Base-by-base conservation (phyloP, 2,113 vertebrate genomes). In the Brienomyrus longianalis region DNA sequence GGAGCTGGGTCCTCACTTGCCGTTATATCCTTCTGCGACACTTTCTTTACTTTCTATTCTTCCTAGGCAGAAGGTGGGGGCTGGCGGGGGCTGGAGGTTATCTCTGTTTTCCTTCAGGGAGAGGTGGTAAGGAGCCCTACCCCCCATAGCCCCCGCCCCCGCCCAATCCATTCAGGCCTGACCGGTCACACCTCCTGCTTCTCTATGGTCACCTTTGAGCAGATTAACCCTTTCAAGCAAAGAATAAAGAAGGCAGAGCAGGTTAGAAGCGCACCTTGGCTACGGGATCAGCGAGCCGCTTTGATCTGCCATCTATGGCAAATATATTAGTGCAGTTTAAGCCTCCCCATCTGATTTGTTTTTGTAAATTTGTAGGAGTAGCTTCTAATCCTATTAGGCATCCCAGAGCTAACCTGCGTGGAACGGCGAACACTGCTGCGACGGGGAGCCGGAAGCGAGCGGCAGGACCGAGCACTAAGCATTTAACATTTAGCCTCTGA, bases 311-410 rank as follows among this genome's bases (percentile, higher is more conserved):
- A 95, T 93, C 96, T 97, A 96, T 96, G 96, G 96, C 96, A 96
- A 97, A 97, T 97, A 96, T 96, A 97, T 96, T 96, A 97, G 97
- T 96, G 96, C 96, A 97, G 96, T 97, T 96, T 97, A 97, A 97
- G 96, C 96, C 96, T 96, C 96, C 96, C 96, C 97, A 97, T 97
- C 96, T 97, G 97, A 97, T 96, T 97, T 96, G 96, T 97, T 97
- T 97, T 97, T 97, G 96, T 96, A 97, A 97, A 97, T 97, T 97
- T 97, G 96, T 96, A 97, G 96, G 97, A 97, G 96, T 97, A 96
- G 97, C 97, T 97, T 96, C 96, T 97, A 97, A 97, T 97, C 97
- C 96, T 97, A 97, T 97, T 97, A 97, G 90, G 95, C 96, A 95
- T 96, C 96, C 93, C 93, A 94, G 96, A 96, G 96, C 96, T 96